These are phyloP conservation scores for Mastomys natalensis DNA, from an alignment of 2,113 vertebrate genomes.

Conservation along the genomic window DNA sequence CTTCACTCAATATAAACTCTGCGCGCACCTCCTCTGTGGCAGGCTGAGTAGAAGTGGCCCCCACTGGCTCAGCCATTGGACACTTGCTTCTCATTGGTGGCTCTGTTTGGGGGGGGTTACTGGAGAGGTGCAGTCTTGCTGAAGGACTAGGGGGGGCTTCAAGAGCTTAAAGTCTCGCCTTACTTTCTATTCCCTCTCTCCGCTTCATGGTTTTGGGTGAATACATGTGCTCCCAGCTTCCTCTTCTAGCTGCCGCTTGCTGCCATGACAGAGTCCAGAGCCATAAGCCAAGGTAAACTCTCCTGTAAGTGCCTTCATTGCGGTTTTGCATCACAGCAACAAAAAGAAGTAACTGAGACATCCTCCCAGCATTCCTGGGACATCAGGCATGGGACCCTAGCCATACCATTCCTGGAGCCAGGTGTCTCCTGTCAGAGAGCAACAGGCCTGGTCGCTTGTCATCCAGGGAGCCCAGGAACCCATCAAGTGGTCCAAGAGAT, in stretches of 20 bases:
- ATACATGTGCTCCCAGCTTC: neutral
- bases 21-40: neutral
- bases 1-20: neutral
- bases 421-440: no score
- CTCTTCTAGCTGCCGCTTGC: neutral
- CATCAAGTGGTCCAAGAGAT: neutral
- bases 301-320: no score
- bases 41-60: neutral
- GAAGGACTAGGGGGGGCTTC: neutral
- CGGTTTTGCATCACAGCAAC: neutral
- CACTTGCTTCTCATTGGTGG: neutral
- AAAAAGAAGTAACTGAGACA: neutral
- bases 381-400: neutral
- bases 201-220: neutral
- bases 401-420: neutral
- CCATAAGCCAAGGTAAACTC: neutral
- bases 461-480: neutral
- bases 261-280: neutral
- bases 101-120: neutral
- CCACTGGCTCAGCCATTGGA: neutral
- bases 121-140: neutral
- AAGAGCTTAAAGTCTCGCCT: neutral
- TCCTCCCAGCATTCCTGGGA: neutral
- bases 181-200: neutral
- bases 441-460: neutral